Evolutionary conservation across 2,797 vertebrate species (phyloP), one percentile per base, ranked within the genome.

Genomic region (Aldrovandia affinis): DNA sequence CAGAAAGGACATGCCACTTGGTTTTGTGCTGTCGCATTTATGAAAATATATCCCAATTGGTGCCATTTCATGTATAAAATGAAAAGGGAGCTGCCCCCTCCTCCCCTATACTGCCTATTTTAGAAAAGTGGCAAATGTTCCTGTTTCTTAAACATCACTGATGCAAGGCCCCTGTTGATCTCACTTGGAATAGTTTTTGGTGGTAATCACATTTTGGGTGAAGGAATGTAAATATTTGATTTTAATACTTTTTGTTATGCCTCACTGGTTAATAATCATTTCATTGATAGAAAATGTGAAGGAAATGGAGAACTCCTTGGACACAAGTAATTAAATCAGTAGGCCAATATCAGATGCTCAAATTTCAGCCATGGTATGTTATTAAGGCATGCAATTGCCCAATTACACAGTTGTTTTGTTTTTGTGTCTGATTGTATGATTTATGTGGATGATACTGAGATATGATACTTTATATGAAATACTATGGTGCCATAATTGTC

Each of bases 51-150:
- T 79, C 77, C 77, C 77, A 44, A 79, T 79, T 52, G 47, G 77
- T 25, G 28, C 25, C 25, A 79, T 79, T 79, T 79, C 77, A 79
- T 79, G 77, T 79, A 30, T 28, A 79, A 52, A 79, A 79, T 79
- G 77, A 54, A 28, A 79, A 54, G n/a, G 28, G 50, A 52, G 42
- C 73, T 77, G 39, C 12, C 68, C 33, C 68, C 55, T 20, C 1
- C 42, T 39, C 20, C 65, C 33, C 20, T 0, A 36, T 47, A 5
- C 7, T 12, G 8, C 22, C 39, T n/a, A 25, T 77, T 77, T 77
- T 77, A 77, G 36, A 47, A 77, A 77, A 44, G 22, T n/a, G 22
- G 73, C 6, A 47, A 77, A 77, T n/a, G 36, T 7, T n/a, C 39
- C 42, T 25, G 25, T 77, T n/a, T 77, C 73, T 9, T 77, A 54